Evolutionary conservation across 2,797 vertebrate genomes (phyloP).

Genomic region (Acanthopagrus latus): DNA sequence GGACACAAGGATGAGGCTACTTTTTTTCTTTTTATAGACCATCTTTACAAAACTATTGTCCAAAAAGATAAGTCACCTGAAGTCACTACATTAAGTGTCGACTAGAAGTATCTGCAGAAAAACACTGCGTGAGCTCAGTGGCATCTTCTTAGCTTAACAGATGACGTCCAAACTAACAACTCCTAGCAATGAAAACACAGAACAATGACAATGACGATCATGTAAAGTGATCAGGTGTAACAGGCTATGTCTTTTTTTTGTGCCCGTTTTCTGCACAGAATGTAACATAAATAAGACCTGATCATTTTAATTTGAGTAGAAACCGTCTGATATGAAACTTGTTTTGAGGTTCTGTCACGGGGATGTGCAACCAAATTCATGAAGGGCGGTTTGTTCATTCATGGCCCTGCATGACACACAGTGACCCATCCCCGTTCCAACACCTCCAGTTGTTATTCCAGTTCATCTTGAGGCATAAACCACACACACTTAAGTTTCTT

Average conservation of each 20-base stretch:
- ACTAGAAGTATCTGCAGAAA: slow-evolving; percentile 31
- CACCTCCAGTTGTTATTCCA: slow-evolving; percentile 56
- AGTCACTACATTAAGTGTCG: slow-evolving; percentile 41
- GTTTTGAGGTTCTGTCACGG: slow-evolving; percentile 23
- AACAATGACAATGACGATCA: slow-evolving; percentile 8
- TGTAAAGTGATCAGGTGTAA: slow-evolving; percentile 25
- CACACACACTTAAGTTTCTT: slow-evolving; percentile 27
- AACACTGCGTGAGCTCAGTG: slow-evolving; percentile 23
- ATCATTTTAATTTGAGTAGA: slow-evolving; percentile 21
- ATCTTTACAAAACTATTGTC: slow-evolving; percentile 68
- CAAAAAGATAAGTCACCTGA: slow-evolving; percentile 42
- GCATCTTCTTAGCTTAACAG: slow-evolving; percentile 27
- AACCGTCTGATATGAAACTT: slow-evolving; percentile 36
- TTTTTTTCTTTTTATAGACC: slow-evolving; percentile 39
- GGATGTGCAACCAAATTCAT: neutral
- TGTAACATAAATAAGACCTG: slow-evolving; percentile 43
- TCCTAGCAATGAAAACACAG: slow-evolving; percentile 29
- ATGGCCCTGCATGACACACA: neutral
- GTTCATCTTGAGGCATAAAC: slow-evolving; percentile 37
- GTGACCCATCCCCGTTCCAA: slow-evolving; percentile 38
- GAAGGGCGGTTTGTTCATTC: neutral
- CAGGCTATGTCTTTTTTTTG: slow-evolving; percentile 37
- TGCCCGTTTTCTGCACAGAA: slow-evolving; percentile 41
- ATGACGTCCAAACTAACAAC: slow-evolving; percentile 7
- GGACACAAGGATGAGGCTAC: slow-evolving; percentile 60